A percentile compares a stretch with the other conserved stretches of the same genome.
These are phyloP conservation scores for Marasmarcha lunaedactyla DNA, from an alignment of 2,888 invertebrate genomes.

Conservation along the genomic window DNA sequence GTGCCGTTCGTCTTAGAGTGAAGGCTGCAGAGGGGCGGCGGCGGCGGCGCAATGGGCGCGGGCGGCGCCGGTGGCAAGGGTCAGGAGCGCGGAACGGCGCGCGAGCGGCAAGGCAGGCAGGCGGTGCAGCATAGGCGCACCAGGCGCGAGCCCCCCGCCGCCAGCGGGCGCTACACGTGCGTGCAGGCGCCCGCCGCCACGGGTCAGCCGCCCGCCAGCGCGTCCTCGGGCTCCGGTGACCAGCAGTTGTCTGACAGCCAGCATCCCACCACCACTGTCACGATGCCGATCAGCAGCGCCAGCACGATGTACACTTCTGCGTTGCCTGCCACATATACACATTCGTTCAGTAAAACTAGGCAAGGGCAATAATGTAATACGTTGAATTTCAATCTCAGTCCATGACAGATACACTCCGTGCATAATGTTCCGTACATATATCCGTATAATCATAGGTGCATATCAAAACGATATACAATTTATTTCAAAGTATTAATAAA, in stretches of 20 bases:
- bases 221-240: conserved; percentile 79
- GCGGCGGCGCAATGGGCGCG: conserved; percentile 36
- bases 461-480: too few species aligned
- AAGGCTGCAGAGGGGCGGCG: conserved; percentile 39
- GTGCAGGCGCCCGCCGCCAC: conserved; percentile 73
- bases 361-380: too few species aligned
- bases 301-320: conserved; percentile 82
- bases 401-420: too few species aligned
- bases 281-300: conserved; percentile 77
- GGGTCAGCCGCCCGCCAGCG: conserved; percentile 78
- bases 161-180: conserved; percentile 67
- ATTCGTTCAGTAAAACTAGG: too few species aligned
- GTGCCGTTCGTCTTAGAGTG: conserved; percentile 58
- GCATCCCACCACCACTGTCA: conserved; percentile 80
- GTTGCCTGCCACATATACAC: conserved; percentile 63
- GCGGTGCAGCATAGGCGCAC: conserved; percentile 34
- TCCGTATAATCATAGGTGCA: too few species aligned
- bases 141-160: conserved; percentile 42
- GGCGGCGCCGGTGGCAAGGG: conserved; percentile 25
- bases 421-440: too few species aligned
- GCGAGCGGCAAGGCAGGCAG: conserved; percentile 40
- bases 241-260: conserved; percentile 84
- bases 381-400: too few species aligned
- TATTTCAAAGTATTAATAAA: too few species aligned
- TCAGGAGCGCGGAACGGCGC: conserved; percentile 47